Conservation (phyloP, 2,888 invertebrate species). For the Drosophila pseudotakahashii region DNA sequence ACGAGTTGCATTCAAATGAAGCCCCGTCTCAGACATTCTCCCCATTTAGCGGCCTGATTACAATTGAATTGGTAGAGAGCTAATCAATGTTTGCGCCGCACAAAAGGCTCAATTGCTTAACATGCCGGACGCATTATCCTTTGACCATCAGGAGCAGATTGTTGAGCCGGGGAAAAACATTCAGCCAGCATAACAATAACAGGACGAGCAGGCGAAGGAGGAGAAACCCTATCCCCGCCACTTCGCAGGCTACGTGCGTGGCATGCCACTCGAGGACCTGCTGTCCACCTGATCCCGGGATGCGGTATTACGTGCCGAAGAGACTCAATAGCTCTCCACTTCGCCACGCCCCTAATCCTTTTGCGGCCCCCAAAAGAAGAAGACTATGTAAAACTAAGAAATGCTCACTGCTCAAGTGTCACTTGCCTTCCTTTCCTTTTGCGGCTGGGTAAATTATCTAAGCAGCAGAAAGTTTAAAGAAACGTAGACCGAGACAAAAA, state of each 20-base stretch:
- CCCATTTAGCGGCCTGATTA: constrained; percentile 8
- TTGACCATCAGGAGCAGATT: constrained; percentile 32
- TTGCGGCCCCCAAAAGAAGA: constrained; percentile 6
- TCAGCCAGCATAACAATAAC: constrained; percentile 33
- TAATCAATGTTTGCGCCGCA: constrained; percentile 7
- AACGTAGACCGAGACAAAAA: background rate
- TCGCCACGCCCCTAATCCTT: constrained; percentile 15
- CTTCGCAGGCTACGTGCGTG: constrained; percentile 39
- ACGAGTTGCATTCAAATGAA: background rate
- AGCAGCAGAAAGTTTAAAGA: background rate
- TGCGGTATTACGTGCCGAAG: constrained; percentile 32
- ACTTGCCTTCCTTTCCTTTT: background rate
- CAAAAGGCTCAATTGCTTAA: constrained; percentile 10
- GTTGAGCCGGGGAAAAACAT: constrained; percentile 25
- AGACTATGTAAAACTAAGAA: constrained; percentile 17
- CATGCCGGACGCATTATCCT: constrained; percentile 1
- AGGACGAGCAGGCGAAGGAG: constrained; percentile 9
- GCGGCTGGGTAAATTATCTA: background rate
- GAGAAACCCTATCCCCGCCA: constrained; percentile 16
- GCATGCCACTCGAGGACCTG: constrained; percentile 24
- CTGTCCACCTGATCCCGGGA: constrained; percentile 34
- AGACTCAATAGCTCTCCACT: background rate
- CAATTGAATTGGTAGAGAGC: constrained; percentile 11
- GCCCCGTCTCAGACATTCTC: background rate
- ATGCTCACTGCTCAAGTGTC: constrained; percentile 15